phyloP scores from a whole-genome alignment of 2,797 vertebrate species.

The Acanthurus tractus region DNA sequence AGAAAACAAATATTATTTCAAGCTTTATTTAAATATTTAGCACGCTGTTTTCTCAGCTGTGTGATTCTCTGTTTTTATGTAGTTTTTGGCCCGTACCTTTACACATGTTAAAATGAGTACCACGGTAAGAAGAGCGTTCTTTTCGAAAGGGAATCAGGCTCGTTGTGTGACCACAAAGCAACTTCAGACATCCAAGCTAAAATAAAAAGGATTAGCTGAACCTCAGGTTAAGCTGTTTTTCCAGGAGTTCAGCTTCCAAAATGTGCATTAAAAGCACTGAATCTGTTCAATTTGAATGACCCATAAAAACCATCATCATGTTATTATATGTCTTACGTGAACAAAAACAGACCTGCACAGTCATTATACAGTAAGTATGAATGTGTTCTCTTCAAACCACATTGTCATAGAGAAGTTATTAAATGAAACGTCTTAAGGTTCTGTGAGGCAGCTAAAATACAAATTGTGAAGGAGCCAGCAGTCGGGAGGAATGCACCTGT shows the following conservation, averaged over 20 bases:
- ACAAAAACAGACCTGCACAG: constrained; percentile 11
- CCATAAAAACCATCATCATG: constrained; percentile 43
- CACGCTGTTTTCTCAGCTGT: neutral
- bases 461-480: neutral
- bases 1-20: neutral
- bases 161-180: constrained; percentile 32
- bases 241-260: constrained; percentile 42
- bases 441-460: constrained; percentile 15
- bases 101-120: constrained; percentile 3
- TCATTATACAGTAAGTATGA: constrained; percentile 12
- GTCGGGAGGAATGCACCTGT: constrained; percentile 4
- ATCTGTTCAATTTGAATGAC: constrained; percentile 37
- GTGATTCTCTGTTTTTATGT: constrained; percentile 19
- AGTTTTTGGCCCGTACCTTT: neutral
- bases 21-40: neutral
- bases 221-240: constrained; percentile 51
- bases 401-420: constrained; percentile 33
- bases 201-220: constrained; percentile 47
- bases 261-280: constrained; percentile 34
- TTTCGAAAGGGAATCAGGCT: constrained; percentile 50
- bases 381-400: constrained; percentile 31
- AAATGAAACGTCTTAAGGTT: constrained; percentile 15
- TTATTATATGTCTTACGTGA: constrained; percentile 30
- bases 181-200: constrained; percentile 44
- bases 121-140: constrained; percentile 4